Percentiles rank a stretch among this genome's conserved stretches.
Conservation (phyloP, 2,797 vertebrate species). For the Heteromormyrus szaboi region DNA sequence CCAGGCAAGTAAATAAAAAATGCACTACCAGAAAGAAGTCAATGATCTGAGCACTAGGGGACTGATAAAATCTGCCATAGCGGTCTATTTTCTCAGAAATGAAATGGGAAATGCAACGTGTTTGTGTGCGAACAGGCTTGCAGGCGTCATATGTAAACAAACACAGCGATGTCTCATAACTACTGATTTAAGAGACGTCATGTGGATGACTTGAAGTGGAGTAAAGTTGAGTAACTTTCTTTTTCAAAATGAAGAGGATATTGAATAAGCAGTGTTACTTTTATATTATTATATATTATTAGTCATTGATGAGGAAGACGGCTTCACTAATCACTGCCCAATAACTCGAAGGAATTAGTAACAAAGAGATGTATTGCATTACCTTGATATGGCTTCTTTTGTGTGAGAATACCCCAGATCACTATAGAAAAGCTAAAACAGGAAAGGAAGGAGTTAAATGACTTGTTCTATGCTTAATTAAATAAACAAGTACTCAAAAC, state of each 20-base stretch:
- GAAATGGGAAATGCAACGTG: not conserved
- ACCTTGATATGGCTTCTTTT: conserved; percentile 97
- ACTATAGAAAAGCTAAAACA: conserved; percentile 83
- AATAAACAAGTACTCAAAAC: not conserved
- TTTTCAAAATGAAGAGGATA: not conserved
- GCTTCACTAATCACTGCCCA: not conserved
- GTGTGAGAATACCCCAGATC: conserved; percentile 92
- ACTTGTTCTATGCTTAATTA: not conserved
- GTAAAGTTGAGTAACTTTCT: not conserved
- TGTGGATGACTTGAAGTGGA: not conserved
- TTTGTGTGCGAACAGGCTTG: not conserved
- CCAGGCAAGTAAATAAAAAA: not conserved
- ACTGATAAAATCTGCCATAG: not conserved
- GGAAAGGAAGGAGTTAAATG: not conserved
- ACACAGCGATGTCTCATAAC: not conserved
- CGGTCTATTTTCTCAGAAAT: not conserved
- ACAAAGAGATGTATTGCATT: conserved; percentile 23
- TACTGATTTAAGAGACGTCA: not conserved
- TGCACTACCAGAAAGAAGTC: not conserved
- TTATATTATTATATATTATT: not conserved
- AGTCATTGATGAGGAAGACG: not conserved
- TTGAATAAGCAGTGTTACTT: not conserved
- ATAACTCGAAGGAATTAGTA: not conserved
- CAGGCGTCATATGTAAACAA: not conserved
- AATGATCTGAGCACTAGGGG: not conserved